phyloP scores from a whole-genome alignment of 2,888 invertebrate genomes.

The Dasypogon diadema region DNA sequence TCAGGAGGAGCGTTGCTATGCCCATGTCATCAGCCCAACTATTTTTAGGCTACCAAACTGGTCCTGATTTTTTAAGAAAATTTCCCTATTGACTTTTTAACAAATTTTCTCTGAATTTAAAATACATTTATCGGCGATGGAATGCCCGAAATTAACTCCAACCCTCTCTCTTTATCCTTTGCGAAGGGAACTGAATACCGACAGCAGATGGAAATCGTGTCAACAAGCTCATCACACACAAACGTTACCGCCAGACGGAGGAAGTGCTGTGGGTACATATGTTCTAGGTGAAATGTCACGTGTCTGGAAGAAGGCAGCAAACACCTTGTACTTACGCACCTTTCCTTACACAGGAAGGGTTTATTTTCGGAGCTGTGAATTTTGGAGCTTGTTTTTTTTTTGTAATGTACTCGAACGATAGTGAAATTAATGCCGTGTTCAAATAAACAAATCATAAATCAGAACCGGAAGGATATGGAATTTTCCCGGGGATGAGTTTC shows the following conservation, averaged over 20 bases:
- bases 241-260: slow-evolving; percentile 37
- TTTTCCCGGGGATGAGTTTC: slow-evolving; percentile 3
- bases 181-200: background rate
- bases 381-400: background rate
- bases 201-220: slow-evolving; percentile 49
- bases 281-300: slow-evolving; percentile 54
- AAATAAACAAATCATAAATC: slow-evolving; percentile 54
- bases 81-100: background rate
- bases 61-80: background rate
- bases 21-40: too few relatives aligned
- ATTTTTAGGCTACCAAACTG: too few relatives aligned
- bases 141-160: slow-evolving; percentile 1
- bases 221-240: slow-evolving; percentile 50
- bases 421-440: slow-evolving; percentile 50
- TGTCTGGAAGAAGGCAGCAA: slow-evolving; percentile 50
- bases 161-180: slow-evolving; percentile 3
- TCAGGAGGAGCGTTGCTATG: background rate
- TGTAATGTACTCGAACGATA: background rate
- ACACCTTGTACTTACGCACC: slow-evolving; percentile 48
- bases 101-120: too few relatives aligned
- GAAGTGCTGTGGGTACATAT: slow-evolving; percentile 51
- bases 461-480: slow-evolving; percentile 50
- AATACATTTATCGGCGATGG: background rate
- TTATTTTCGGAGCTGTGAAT: slow-evolving; percentile 12
- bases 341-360: slow-evolving; percentile 21